Conservation (phyloP, 1,140 invertebrate genomes). For the Planococcus citri region DNA sequence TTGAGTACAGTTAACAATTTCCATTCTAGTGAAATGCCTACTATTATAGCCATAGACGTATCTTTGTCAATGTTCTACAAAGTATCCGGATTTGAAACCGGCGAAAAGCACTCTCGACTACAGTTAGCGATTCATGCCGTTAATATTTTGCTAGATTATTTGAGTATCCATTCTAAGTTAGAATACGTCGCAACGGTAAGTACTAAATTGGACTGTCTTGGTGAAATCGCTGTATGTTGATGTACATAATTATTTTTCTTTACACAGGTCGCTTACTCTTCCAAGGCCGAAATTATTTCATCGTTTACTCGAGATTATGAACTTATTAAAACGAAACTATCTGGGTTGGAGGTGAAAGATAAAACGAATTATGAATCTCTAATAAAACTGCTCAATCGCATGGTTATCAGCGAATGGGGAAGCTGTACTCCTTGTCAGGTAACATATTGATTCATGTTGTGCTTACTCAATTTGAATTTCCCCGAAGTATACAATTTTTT, state of each 20-base stretch:
- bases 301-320: slow-evolving; percentile 78
- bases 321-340: slow-evolving; percentile 54
- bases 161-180: slow-evolving; percentile 65
- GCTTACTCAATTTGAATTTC: background rate
- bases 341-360: slow-evolving; percentile 63
- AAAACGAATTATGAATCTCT: slow-evolving; percentile 70
- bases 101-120: slow-evolving; percentile 43
- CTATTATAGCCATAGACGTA: slow-evolving; percentile 61
- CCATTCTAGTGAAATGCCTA: slow-evolving; percentile 61
- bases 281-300: slow-evolving; percentile 60
- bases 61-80: slow-evolving; percentile 64
- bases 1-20: no score
- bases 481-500: slow-evolving; percentile 21
- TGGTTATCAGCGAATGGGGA: slow-evolving; percentile 74
- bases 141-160: slow-evolving; percentile 69
- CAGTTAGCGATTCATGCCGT: slow-evolving; percentile 72
- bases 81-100: slow-evolving; percentile 40
- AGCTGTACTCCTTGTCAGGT: slow-evolving; percentile 65
- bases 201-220: slow-evolving; percentile 21
- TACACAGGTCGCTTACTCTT: slow-evolving; percentile 59
- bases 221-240: background rate
- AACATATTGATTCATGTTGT: slow-evolving; percentile 28
- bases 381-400: slow-evolving; percentile 56
- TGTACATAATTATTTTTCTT: background rate
- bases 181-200: slow-evolving; percentile 82